Base-by-base conservation (phyloP, 37 sponge, comb jelly and placozoan species). In the Mnemiopsis leidyi region DNA sequence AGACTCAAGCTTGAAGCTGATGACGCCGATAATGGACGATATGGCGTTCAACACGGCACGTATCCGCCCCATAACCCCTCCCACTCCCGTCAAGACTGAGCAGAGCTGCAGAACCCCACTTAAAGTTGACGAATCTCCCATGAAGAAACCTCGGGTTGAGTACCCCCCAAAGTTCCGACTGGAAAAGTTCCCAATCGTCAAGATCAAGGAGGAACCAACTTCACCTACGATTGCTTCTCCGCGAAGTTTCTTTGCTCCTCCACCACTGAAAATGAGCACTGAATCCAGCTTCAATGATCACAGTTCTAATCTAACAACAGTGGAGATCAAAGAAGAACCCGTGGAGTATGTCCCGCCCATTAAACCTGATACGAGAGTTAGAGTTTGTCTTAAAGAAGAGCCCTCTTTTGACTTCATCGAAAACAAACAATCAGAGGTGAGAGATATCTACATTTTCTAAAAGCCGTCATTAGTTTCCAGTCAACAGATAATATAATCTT, bases 21-120 rank as follows among this genome's bases (percentile, higher is more conserved):
- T 32, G 26, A 85, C 90, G 9, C 90, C 90, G 48, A 77, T 32
- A 28, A 77, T 77, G 79, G 90, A 85, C 29, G 61, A 38, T 7
- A 13, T 40, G 25, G 90, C 39, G 61, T 18, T 37, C 28, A 35
- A 85, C 23, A 16, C 79, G 3, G 26, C 79, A 2, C 61, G n/a
- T 0, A 28, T 85, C 28, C 40, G 90, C n/a, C 90, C 90, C 61
- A 85, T 85, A n/a, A 85, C 90, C 90, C 90, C 90, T 33, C 35
- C 16, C 21, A 36, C 90, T 61, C 90, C 90, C 33, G 33, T 32
- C 32, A 85, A 85, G 36, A 40, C 29, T 23, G 61, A 21, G 21
- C 3, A 0, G 1, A 23, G 16, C 23, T 18, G 29, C 90, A 28
- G 29, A n/a, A 38, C 90, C 48, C 90, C 61, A 0, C 40, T 85